These are phyloP conservation scores for Machaerirhynchus nigripectus DNA, from an alignment of 2,113 vertebrate species.

Conservation along the genomic window DNA sequence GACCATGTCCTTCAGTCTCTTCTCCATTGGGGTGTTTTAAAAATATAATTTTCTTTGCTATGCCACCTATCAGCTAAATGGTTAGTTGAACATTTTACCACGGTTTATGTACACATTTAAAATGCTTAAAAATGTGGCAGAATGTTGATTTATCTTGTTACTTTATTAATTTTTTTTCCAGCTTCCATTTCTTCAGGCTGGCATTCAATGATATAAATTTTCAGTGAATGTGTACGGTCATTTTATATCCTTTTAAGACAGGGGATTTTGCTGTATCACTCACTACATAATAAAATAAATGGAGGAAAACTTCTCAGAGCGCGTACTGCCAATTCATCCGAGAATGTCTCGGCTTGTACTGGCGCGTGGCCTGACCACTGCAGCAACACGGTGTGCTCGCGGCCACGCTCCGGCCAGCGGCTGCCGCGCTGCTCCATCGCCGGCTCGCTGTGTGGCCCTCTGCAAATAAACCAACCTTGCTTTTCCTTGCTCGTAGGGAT, in stretches of 20 bases:
- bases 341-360: slow-evolving; percentile 49
- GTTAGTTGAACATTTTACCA: background rate
- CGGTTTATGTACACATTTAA: background rate
- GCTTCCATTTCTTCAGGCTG: background rate
- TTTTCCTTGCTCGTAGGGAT: background rate
- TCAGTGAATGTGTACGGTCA: background rate
- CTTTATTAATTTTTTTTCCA: background rate
- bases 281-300: slow-evolving; percentile 57
- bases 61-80: background rate
- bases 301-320: background rate
- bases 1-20: background rate
- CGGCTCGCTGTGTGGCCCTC: background rate
- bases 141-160: background rate
- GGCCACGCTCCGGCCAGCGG: background rate
- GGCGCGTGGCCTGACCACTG: slow-evolving; percentile 32
- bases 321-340: slow-evolving; percentile 37
- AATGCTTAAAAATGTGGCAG: background rate
- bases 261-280: slow-evolving; percentile 45
- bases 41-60: background rate
- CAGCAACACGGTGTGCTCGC: slow-evolving; percentile 9
- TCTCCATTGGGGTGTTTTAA: background rate
- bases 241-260: background rate
- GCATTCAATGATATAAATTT: background rate
- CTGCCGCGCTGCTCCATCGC: background rate
- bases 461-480: background rate